phyloP scores from a whole-genome alignment of 2,113 vertebrate species.

The Jacana jacana region DNA sequence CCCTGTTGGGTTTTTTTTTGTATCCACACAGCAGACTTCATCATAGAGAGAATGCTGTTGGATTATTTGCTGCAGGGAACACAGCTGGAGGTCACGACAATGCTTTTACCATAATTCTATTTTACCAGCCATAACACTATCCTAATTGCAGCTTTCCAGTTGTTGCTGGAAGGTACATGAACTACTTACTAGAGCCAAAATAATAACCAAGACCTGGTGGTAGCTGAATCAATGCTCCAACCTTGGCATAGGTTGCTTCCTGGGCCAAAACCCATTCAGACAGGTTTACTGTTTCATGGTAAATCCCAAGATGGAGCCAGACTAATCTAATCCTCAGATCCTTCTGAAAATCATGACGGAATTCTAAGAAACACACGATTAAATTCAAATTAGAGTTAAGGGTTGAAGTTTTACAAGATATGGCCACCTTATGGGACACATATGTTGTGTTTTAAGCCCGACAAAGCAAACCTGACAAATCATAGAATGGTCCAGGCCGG shows the following conservation, averaged over 20 bases:
- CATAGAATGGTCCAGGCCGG: too few relatives aligned
- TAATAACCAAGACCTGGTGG: background rate
- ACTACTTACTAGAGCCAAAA: background rate
- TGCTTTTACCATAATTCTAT: background rate
- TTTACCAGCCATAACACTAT: background rate
- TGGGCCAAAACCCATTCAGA: background rate
- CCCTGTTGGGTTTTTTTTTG: background rate
- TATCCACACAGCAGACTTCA: background rate
- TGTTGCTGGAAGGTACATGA: background rate
- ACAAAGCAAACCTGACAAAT: background rate
- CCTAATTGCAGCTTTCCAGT: background rate
- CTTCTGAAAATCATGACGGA: background rate
- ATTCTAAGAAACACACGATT: background rate
- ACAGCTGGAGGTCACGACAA: background rate
- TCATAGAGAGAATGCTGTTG: background rate
- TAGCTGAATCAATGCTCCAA: background rate
- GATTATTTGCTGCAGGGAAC: background rate
- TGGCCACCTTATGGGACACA: accelerated
- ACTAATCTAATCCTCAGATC: background rate
- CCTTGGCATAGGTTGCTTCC: background rate
- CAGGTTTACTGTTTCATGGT: background rate
- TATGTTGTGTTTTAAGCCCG: background rate
- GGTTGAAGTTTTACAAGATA: background rate
- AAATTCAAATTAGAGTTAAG: background rate
- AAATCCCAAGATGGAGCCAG: background rate